Base-by-base conservation (phyloP, 2,113 vertebrate species). In the Otolemur garnettii region DNA sequence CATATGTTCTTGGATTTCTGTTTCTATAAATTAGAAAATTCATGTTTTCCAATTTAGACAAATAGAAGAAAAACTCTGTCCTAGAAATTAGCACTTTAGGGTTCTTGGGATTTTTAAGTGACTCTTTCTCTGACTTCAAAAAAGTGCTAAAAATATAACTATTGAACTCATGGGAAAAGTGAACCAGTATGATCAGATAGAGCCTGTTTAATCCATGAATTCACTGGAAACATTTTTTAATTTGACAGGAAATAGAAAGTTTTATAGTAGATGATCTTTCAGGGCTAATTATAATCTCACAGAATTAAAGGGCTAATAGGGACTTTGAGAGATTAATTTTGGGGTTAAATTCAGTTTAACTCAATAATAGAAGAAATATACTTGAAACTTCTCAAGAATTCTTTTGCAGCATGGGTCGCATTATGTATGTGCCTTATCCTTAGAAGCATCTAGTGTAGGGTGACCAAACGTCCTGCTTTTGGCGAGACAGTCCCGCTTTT, bases 81-180 rank as follows among this genome's bases (percentile, higher is more conserved):
- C 90, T 96, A 90, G 95, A 96, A 93, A 92, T 64, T 42, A 96
- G 69, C 60, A 93, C 59, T 87, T 81, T 72, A 90, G 81, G 84
- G 28, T 75, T 91, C n/a, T 92, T 94, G 87, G 94, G 90, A 96
- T 96, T 97, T 97, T 68, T 45, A 80, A 55, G 57, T 95, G 91
- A 95, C 35, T 93, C 55, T 94, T 72, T 50, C 10, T 50, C 8
- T 87, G 79, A 80, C 90, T 95, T 95, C 66, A 93, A 69, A 97
- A 96, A 95, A 91, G 55, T 85, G 18, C 81, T 93, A 94, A 96
- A 97, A 97, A 95, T 94, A 87, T 9, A 78, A 69, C n/a, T 90
- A 69, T 4, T 95, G 87, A 97, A 90, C 83, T 97, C 75, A 87
- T 68, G 80, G 84, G 90, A 22, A 92, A 96, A 92, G 87, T 87